Percentiles rank a stretch among this genome's conserved stretches.
These are phyloP conservation scores for Haliclystus octoradiatus DNA, from an alignment of 30 jellyfish, hydroid and myxozoan species.

Conservation along the genomic window DNA sequence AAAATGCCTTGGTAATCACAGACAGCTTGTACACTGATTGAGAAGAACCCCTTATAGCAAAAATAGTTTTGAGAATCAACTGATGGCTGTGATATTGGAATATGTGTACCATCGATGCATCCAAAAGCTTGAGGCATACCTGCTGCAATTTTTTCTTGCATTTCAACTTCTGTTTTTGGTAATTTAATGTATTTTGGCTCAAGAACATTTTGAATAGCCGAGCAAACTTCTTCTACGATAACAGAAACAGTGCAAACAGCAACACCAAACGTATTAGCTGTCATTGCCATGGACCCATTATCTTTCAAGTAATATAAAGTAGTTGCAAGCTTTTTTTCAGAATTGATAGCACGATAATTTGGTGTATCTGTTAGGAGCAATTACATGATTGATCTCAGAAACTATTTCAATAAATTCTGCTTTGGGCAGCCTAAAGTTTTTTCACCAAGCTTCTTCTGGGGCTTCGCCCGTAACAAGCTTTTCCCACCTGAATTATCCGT, in stretches of 20 bases:
- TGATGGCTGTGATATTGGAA: conserved; percentile 17
- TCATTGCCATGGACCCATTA: conserved; percentile 30
- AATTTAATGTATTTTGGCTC: conserved; percentile 11
- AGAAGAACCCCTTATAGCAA: conserved; percentile 13
- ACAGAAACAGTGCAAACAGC: conserved; percentile 5
- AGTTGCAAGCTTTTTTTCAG: conserved; percentile 43
- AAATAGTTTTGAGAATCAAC: conserved; percentile 16
- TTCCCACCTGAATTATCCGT: too few relatives aligned
- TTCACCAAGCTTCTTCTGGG: conserved; percentile 18
- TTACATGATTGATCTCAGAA: conserved; percentile 7
- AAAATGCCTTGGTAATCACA: conserved; percentile 29
- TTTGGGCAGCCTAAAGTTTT: conserved; percentile 21
- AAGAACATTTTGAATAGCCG: conserved; percentile 10
- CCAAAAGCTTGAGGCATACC: conserved; percentile 47
- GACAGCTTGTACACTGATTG: conserved; percentile 14
- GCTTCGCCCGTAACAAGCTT: conserved; percentile 22
- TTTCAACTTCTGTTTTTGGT: conserved; percentile 19
- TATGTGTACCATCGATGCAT: conserved; percentile 46
- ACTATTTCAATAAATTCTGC: conserved; percentile 6
- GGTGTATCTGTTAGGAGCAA: conserved; percentile 24
- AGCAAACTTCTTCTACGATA: conserved; percentile 17
- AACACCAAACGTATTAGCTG: conserved; percentile 37
- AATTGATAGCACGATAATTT: conserved; percentile 11
- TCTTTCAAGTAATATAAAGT: conserved; percentile 26
- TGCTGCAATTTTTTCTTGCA: too few relatives aligned